Conservation (phyloP, 1,140 invertebrate species). For the Pseudobourletiella spinata region DNA sequence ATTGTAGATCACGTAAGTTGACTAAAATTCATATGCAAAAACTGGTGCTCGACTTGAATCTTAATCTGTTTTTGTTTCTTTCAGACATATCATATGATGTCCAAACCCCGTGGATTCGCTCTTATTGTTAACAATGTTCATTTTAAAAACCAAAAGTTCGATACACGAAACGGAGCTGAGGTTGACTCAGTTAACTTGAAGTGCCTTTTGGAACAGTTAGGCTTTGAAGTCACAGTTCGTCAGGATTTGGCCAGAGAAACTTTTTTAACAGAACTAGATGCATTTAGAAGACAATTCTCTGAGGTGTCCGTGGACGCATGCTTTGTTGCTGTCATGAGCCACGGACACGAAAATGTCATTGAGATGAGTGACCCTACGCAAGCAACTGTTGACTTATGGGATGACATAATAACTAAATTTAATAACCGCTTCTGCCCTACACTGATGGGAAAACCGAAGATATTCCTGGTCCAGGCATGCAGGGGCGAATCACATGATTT, state of each 20-base stretch:
- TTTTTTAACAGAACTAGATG: neutral
- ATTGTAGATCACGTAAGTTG: no score
- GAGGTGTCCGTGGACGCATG: slow-evolving; percentile 42
- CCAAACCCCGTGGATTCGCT: slow-evolving; percentile 48
- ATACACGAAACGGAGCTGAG: slow-evolving; percentile 44
- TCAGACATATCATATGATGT: slow-evolving; percentile 44
- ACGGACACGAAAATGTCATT: slow-evolving; percentile 42
- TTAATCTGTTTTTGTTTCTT: neutral
- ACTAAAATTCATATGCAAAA: neutral
- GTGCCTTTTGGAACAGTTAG: slow-evolving; percentile 46
- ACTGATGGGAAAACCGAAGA: slow-evolving; percentile 40
- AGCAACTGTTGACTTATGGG: slow-evolving; percentile 13
- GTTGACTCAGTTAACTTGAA: slow-evolving; percentile 46
- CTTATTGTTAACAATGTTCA: slow-evolving; percentile 50
- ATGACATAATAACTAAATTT: slow-evolving; percentile 30
- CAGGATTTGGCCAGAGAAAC: slow-evolving; percentile 42
- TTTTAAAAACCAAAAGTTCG: slow-evolving; percentile 22
- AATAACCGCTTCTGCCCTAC: slow-evolving; percentile 36
- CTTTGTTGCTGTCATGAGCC: slow-evolving; percentile 51
- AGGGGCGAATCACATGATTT: slow-evolving; percentile 38
- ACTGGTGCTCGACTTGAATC: neutral
- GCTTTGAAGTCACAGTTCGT: slow-evolving; percentile 44
- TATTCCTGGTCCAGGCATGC: slow-evolving; percentile 43
- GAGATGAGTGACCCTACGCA: slow-evolving; percentile 1
- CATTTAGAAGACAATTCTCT: slow-evolving; percentile 21